phyloP scores from a whole-genome alignment of 2,888 invertebrate species.

The Limulus polyphemus region DNA sequence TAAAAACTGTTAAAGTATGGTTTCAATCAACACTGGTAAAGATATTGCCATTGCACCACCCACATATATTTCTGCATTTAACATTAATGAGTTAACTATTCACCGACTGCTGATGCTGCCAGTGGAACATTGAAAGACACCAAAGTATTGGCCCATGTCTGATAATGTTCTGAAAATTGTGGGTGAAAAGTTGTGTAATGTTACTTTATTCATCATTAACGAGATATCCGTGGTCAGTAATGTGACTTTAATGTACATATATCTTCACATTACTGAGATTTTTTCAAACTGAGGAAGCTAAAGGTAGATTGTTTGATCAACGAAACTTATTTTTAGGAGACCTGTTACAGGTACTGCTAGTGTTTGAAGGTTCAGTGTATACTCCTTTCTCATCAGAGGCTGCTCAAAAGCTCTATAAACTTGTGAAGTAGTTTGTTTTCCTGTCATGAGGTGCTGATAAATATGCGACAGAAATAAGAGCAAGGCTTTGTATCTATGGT shows the following conservation, averaged over 20 bases:
- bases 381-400: not conserved
- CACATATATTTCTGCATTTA: not conserved
- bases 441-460: not conserved
- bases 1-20: no score
- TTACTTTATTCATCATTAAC: constrained; percentile 2
- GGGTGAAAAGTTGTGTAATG: not conserved
- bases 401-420: no score
- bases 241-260: constrained; percentile 1
- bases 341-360: constrained; percentile 4
- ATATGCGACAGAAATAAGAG: not conserved
- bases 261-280: constrained; percentile 6
- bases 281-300: constrained; percentile 1
- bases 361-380: constrained; percentile 1
- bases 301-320: constrained; percentile 7
- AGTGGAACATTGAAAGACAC: not conserved
- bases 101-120: not conserved
- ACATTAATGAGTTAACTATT: not conserved
- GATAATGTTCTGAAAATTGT: not conserved
- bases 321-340: constrained; percentile 6
- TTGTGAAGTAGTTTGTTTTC: not conserved
- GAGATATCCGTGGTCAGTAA: constrained; percentile 7
- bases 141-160: not conserved
- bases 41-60: no score
- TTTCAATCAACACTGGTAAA: no score
- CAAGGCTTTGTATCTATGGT: not conserved